A percentile compares a stretch with the other conserved stretches of the same genome.
Evolutionary conservation across 2,113 vertebrate species (phyloP).

Genomic region (Hiodon tergisus): DNA sequence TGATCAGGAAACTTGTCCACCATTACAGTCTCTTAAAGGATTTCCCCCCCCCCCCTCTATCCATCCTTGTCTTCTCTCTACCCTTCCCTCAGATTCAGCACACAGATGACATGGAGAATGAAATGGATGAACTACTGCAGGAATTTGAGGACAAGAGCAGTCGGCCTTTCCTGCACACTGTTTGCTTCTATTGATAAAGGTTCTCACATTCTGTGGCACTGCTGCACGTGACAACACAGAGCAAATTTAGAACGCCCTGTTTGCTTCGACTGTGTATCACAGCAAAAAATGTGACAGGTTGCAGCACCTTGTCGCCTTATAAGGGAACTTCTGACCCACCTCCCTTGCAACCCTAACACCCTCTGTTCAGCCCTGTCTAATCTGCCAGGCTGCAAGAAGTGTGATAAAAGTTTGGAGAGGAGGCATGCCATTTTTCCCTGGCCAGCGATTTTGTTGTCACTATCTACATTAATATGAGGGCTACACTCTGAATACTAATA

Average conservation of each 20-base stretch:
- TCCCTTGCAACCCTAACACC: too few relatives aligned
- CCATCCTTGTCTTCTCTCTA: background rate
- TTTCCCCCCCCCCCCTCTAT: background rate
- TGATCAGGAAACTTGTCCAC: too few relatives aligned
- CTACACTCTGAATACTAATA: background rate
- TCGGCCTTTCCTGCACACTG: conserved; percentile 90
- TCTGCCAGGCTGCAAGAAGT: too few relatives aligned
- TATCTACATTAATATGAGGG: too few relatives aligned
- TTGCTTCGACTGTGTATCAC: background rate
- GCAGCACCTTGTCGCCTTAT: conserved; percentile 12
- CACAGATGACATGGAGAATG: conserved; percentile 98
- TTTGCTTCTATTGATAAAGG: conserved; percentile 90
- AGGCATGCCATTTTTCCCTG: too few relatives aligned
- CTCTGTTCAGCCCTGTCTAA: too few relatives aligned
- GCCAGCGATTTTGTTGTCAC: too few relatives aligned
- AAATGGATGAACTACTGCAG: conserved; percentile 95
- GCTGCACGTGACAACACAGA: background rate
- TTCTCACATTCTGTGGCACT: conserved; percentile 5
- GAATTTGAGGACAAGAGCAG: conserved; percentile 98
- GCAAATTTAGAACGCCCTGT: background rate
- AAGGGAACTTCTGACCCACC: background rate
- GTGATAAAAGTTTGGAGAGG: too few relatives aligned
- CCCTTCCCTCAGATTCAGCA: conserved; percentile 79
- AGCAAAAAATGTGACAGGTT: background rate
- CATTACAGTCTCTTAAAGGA: background rate